Conservation (phyloP, 2,113 vertebrate species). For the Melanerpes aurifrons region DNA sequence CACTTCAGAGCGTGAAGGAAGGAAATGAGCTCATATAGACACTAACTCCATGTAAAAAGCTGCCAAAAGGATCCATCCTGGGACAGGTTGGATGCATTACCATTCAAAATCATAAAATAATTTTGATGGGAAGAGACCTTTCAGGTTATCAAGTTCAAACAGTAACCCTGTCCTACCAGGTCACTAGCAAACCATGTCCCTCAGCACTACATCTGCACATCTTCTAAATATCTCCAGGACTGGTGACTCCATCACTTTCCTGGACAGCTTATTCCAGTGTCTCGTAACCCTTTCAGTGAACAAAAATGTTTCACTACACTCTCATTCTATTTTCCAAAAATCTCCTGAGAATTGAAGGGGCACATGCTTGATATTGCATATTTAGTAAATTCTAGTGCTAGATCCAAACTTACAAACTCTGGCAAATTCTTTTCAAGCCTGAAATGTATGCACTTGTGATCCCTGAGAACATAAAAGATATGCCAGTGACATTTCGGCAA, state of each 20-base stretch:
- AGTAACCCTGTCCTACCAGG: too few species aligned
- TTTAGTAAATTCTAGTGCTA: neutral
- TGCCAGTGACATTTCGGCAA: neutral
- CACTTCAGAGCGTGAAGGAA: neutral
- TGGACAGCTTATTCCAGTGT: too few species aligned
- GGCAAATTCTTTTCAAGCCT: neutral
- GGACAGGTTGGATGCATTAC: neutral
- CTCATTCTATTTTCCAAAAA: neutral
- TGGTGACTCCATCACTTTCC: too few species aligned
- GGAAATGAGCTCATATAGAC: neutral
- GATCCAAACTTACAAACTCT: neutral
- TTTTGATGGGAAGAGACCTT: too few species aligned
- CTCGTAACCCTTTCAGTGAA: too few species aligned
- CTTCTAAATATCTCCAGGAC: too few species aligned
- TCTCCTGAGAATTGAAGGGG: neutral
- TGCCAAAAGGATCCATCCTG: neutral
- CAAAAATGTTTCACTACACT: neutral
- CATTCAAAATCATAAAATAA: neutral
- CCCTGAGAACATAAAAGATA: neutral
- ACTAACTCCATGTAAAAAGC: neutral
- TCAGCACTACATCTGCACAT: too few species aligned
- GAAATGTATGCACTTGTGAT: neutral
- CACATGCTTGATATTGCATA: rapidly evolving
- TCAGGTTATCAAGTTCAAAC: too few species aligned
- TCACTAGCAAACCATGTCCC: too few species aligned